Evolutionary conservation across 1,140 invertebrate genomes (phyloP), one percentile per base, ranked within the genome.

Genomic region (Zaprionus africanus): DNA sequence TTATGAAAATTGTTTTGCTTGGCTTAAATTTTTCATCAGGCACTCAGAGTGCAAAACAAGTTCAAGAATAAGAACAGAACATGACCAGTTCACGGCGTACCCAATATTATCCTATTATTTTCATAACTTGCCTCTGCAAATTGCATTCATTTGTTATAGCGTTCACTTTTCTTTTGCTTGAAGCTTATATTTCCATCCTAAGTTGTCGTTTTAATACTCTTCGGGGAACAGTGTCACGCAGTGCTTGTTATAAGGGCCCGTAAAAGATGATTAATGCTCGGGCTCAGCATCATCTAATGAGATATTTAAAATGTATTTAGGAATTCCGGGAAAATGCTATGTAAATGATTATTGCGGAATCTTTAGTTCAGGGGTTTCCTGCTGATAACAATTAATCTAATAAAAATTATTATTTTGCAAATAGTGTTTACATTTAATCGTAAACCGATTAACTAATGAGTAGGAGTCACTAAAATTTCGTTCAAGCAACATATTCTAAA

Each of bases 1-100:
- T 87, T 87, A 87, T 83, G 80, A 83, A 86, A 86, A 87, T 87
- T 83, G 78, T 78, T 82, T 79, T 79, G 79, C 51, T 54, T 64
- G 51, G 66, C 82, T 75, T 83, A 78, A 82, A 87, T 83, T 80
- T 87, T 87, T 87, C 43, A 87, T 88, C 67, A 80, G 72, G 34
- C 77, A 78, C 73, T 87, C 82, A 79, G 71, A 36, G 43, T 15
- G 31, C 28, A 36, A 34, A 69, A 64, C 61, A 54, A 19, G 61
- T 6, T 15, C 5, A 51, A 24, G 46, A 22, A 24, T 12, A 51
- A 51, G 46, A 41, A 41, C 38, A 34, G 46, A 46, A 46, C 19
- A 46, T 11, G 41, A 46, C 6, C 41, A 11, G 41, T 17, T 43
- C n/a, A 43, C 2, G 9, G 46, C 19, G 11, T 22, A 22, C 36